Conservation (phyloP, 2,113 vertebrate species). For the Colistium nudipinnis region DNA sequence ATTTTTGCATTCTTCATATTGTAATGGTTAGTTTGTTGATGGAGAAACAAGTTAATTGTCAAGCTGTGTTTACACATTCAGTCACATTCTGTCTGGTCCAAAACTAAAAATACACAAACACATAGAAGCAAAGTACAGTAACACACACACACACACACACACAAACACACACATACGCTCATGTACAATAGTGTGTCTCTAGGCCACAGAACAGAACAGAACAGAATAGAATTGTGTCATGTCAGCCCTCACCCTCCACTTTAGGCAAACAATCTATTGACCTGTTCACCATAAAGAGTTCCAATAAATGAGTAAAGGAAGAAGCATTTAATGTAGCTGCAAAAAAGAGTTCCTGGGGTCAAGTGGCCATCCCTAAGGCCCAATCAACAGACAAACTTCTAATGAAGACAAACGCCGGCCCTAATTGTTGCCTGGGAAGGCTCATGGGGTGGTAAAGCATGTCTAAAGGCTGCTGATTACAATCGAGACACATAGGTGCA, state of each 20-base stretch:
- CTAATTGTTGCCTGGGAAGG: conserved; percentile 67
- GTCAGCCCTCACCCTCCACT: background rate
- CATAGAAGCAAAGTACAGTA: background rate
- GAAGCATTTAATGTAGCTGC: conserved; percentile 53
- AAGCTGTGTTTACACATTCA: too few species aligned
- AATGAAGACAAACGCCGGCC: conserved; percentile 70
- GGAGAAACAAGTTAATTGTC: background rate
- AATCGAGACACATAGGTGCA: conserved; percentile 22
- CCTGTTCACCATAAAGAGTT: conserved; percentile 17
- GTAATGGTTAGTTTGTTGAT: background rate
- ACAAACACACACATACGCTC: background rate
- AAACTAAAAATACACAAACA: background rate
- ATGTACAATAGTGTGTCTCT: conserved; percentile 2
- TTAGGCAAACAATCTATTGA: conserved; percentile 28
- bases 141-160: background rate
- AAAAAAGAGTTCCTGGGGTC: conserved; percentile 56
- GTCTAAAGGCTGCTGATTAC: conserved; percentile 46
- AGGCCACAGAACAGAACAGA: too few species aligned
- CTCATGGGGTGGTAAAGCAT: conserved; percentile 32
- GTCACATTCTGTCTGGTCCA: too few species aligned
- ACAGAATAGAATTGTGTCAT: too few species aligned
- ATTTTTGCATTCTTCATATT: background rate
- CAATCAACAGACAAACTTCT: conserved; percentile 66
- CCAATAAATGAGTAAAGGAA: conserved; percentile 61
- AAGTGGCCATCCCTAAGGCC: conserved; percentile 63